These are phyloP conservation scores for Dicycla oo DNA, from an alignment of 2,888 invertebrate species.

Conservation along the genomic window DNA sequence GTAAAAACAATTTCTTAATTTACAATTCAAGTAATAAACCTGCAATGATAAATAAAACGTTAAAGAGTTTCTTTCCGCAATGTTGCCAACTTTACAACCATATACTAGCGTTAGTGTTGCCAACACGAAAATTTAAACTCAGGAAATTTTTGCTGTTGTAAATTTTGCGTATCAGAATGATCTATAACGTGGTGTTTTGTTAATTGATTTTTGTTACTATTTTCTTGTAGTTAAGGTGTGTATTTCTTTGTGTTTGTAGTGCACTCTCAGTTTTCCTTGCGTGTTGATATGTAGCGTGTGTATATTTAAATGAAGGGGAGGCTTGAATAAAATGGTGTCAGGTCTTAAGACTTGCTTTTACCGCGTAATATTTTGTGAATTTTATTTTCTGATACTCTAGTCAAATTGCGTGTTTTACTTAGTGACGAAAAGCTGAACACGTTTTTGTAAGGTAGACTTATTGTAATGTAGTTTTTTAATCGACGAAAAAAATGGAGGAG, in stretches of 20 bases:
- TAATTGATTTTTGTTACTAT: slow-evolving; percentile 13
- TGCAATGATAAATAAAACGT: slow-evolving; percentile 31
- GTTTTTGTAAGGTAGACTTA: not conserved
- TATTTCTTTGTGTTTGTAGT: slow-evolving; percentile 16
- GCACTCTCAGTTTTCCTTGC: slow-evolving; percentile 62
- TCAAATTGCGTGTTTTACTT: not conserved
- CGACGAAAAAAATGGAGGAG: too few relatives aligned
- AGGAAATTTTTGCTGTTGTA: slow-evolving; percentile 50
- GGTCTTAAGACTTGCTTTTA: slow-evolving; percentile 46
- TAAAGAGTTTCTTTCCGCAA: slow-evolving; percentile 58
- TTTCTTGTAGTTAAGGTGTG: slow-evolving; percentile 12
- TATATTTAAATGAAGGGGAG: slow-evolving; percentile 60
- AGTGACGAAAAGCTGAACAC: slow-evolving; percentile 4
- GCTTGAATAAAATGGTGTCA: slow-evolving; percentile 43
- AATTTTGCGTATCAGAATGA: slow-evolving; percentile 36
- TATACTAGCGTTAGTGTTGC: slow-evolving; percentile 43
- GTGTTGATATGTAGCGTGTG: slow-evolving; percentile 62
- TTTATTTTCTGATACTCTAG: not conserved
- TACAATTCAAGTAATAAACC: slow-evolving; percentile 16
- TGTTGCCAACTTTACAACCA: slow-evolving; percentile 45
- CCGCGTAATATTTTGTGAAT: not conserved
- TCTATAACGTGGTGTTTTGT: slow-evolving; percentile 14
- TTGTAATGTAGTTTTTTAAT: not conserved
- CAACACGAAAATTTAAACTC: slow-evolving; percentile 41
- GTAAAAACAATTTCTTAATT: slow-evolving; percentile 19